Percentiles rank a stretch among this genome's conserved stretches.
Conservation (phyloP, 2,113 vertebrate genomes). For the Gnathonemus echidnorhynchus region DNA sequence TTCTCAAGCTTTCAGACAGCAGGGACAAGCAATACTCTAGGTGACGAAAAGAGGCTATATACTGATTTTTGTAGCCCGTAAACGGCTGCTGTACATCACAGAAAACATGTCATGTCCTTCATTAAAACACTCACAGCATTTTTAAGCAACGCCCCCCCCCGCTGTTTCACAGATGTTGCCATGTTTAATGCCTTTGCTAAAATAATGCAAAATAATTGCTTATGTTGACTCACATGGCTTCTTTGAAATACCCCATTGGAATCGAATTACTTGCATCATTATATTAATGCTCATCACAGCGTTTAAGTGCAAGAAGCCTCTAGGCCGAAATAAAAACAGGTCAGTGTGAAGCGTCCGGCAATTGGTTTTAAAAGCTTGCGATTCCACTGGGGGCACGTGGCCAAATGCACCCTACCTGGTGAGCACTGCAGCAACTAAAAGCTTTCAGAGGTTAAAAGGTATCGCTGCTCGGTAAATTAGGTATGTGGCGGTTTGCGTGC, state of each 20-base stretch:
- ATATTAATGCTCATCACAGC: neutral
- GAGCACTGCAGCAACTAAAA: neutral
- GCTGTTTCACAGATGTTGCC: neutral
- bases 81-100: neutral
- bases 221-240: neutral
- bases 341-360: neutral
- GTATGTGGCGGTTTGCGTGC: neutral
- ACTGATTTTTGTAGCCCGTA: neutral
- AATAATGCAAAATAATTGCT: neutral
- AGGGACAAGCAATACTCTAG: neutral
- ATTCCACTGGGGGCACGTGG: neutral
- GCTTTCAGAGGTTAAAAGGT: neutral
- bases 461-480: neutral
- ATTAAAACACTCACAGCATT: neutral
- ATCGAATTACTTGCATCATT: neutral
- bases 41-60: neutral
- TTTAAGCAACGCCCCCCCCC: neutral
- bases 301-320: neutral
- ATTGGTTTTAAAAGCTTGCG: neutral
- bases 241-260: neutral
- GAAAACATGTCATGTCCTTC: neutral
- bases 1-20: neutral
- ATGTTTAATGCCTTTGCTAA: neutral
- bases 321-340: neutral
- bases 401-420: neutral